Conservation (phyloP, 2,797 vertebrate genomes). For the Allobates femoralis region DNA sequence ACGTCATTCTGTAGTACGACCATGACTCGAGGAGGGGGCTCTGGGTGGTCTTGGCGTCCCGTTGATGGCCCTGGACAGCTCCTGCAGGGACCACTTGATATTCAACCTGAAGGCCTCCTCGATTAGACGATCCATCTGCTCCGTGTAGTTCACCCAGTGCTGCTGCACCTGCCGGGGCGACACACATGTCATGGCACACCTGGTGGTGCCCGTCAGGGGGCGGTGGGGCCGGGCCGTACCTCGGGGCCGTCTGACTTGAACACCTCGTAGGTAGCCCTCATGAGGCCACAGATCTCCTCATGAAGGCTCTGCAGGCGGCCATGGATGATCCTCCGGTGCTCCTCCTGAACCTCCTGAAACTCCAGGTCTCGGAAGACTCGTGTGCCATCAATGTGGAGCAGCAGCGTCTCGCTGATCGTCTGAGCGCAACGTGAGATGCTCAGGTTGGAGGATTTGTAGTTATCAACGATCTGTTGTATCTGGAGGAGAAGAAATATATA, state of each 20-base stretch:
- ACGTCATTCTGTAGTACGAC: constrained; percentile 75
- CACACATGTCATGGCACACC: neutral
- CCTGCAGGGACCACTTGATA: constrained; percentile 83
- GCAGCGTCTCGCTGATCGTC: constrained; percentile 81
- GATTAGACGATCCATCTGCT: constrained; percentile 81
- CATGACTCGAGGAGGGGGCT: constrained; percentile 84
- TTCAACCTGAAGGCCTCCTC: constrained; percentile 83
- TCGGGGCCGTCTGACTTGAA: constrained; percentile 82
- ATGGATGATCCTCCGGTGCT: constrained; percentile 74
- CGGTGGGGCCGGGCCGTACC: constrained; percentile 69
- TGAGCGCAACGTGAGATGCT: constrained; percentile 77
- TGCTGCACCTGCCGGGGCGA: constrained; percentile 79
- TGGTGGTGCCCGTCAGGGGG: too few relatives aligned
- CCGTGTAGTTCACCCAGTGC: constrained; percentile 79
- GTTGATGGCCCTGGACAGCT: constrained; percentile 84
- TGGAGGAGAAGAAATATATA: constrained; percentile 62
- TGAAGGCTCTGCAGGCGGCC: constrained; percentile 75
- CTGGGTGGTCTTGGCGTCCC: constrained; percentile 82
- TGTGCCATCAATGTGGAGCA: constrained; percentile 81
- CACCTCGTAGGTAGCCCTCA: constrained; percentile 78
- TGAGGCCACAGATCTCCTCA: constrained; percentile 74
- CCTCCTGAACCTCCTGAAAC: constrained; percentile 80
- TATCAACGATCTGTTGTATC: constrained; percentile 82
- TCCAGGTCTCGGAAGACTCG: constrained; percentile 82
- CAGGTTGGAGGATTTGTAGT: constrained; percentile 80